phyloP scores from a whole-genome alignment of 2,888 invertebrate species.

The Clistopyga incitator region DNA sequence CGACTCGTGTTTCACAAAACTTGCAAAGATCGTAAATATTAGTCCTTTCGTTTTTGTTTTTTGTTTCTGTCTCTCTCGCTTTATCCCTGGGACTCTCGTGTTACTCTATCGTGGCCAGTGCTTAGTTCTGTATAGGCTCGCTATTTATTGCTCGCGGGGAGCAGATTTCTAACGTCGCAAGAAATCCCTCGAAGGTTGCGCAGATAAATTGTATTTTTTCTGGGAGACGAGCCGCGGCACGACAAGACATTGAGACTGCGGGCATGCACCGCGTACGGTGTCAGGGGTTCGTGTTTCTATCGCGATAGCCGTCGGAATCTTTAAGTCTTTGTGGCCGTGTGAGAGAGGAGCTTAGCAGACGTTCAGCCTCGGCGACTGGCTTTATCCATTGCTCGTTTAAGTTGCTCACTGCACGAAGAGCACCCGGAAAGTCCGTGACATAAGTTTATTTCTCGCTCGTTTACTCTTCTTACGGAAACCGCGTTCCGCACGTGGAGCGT shows the following conservation, averaged over 20 bases:
- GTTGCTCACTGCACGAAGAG: constrained; percentile 22
- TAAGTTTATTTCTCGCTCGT: constrained; percentile 62
- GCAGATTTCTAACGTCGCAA: constrained; percentile 64
- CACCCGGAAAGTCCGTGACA: constrained; percentile 30
- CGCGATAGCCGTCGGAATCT: constrained; percentile 51
- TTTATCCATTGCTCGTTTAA: constrained; percentile 22
- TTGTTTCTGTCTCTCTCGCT: constrained; percentile 6
- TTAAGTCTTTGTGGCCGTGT: constrained; percentile 9
- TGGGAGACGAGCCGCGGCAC: background rate
- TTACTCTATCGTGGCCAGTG: constrained; percentile 54
- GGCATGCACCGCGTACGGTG: constrained; percentile 33
- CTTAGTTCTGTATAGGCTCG: constrained; percentile 37
- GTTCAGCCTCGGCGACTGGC: constrained; percentile 14
- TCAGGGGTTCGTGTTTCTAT: constrained; percentile 65
- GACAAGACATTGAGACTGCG: constrained; percentile 28
- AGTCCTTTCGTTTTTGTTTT: constrained; percentile 25
- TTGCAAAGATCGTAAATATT: constrained; percentile 66
- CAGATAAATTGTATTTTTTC: constrained; percentile 62
- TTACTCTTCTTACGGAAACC: constrained; percentile 58
- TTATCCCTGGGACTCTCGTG: constrained; percentile 52
- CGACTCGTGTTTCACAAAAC: constrained; percentile 68
- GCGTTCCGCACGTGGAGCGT: constrained; percentile 42
- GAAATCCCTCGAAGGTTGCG: constrained; percentile 53
- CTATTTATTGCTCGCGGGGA: constrained; percentile 53
- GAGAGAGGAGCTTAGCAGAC: constrained; percentile 25